These are phyloP conservation scores for Drosophila carrolli DNA, from an alignment of 1,140 invertebrate genomes.

Conservation along the genomic window DNA sequence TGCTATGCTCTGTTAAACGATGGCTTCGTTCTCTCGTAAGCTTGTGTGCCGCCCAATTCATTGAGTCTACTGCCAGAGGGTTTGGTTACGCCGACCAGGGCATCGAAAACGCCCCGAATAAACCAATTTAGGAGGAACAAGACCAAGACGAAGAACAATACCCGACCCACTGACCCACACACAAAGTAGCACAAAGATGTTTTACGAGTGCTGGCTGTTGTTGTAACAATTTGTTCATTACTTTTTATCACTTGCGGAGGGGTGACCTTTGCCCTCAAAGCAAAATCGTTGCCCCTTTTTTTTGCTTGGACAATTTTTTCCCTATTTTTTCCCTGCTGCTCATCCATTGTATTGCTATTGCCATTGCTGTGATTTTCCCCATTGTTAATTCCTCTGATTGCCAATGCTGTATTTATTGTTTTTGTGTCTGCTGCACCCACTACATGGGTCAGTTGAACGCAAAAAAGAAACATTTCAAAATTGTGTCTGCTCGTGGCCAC, in stretches of 20 bases:
- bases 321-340: constrained; percentile 16
- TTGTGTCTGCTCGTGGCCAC: constrained; percentile 45
- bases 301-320: neutral
- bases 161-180: constrained; percentile 76
- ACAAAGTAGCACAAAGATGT: constrained; percentile 81
- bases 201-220: constrained; percentile 61
- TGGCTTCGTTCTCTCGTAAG: constrained; percentile 50
- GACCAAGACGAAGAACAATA: constrained; percentile 35
- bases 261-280: constrained; percentile 61
- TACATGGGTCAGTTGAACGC: constrained; percentile 25
- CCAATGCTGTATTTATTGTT: constrained; percentile 23
- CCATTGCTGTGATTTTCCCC: constrained; percentile 64
- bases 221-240: constrained; percentile 80
- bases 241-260: constrained; percentile 73
- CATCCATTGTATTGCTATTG: constrained; percentile 66
- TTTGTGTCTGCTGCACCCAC: constrained; percentile 44
- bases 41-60: constrained; percentile 74
- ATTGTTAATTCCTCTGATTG: constrained; percentile 75
- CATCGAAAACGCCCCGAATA: constrained; percentile 19
- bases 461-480: constrained; percentile 40
- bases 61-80: constrained; percentile 48
- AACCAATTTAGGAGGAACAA: constrained; percentile 47
- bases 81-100: constrained; percentile 31
- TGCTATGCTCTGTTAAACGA: constrained; percentile 66
- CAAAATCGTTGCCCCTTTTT: constrained; percentile 77